Evolutionary conservation across 2,797 vertebrate species (phyloP).

Genomic region (Arctocebus calabarensis): DNA sequence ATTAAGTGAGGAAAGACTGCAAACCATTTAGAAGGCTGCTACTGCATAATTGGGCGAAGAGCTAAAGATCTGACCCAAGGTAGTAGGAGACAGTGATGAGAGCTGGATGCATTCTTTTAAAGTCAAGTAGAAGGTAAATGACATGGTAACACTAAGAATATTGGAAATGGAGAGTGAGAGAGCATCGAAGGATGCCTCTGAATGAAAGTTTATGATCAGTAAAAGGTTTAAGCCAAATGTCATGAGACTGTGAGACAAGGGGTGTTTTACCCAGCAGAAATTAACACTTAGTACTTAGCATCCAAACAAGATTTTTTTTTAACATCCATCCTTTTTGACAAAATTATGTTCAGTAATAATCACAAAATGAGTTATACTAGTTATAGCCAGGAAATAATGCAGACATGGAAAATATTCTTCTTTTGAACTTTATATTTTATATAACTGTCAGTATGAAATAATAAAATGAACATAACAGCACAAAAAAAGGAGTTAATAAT

Average conservation of each 20-base stretch:
- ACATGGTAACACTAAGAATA: slow-evolving; percentile 4
- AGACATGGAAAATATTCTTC: slow-evolving; percentile 10
- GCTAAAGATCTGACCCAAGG: background rate
- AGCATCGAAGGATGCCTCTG: background rate
- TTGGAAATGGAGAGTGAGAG: background rate
- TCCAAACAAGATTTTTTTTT: slow-evolving; percentile 26
- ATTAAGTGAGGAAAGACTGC: background rate
- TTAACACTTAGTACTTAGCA: slow-evolving; percentile 19
- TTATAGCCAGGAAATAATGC: background rate
- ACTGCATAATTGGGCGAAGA: background rate
- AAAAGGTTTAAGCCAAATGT: background rate
- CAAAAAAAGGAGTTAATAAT: background rate
- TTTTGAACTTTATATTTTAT: slow-evolving; percentile 7
- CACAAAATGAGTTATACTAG: background rate
- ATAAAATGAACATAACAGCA: background rate
- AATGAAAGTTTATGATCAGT: background rate
- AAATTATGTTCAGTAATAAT: slow-evolving; percentile 3
- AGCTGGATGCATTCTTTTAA: background rate
- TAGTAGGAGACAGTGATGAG: background rate
- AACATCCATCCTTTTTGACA: background rate
- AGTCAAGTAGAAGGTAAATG: background rate
- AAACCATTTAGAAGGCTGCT: background rate
- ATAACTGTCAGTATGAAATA: background rate
- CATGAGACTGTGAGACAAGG: background rate
- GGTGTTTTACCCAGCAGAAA: background rate